Evolutionary conservation across 2,797 vertebrate genomes (phyloP).

Genomic region (Meda fulgida): DNA sequence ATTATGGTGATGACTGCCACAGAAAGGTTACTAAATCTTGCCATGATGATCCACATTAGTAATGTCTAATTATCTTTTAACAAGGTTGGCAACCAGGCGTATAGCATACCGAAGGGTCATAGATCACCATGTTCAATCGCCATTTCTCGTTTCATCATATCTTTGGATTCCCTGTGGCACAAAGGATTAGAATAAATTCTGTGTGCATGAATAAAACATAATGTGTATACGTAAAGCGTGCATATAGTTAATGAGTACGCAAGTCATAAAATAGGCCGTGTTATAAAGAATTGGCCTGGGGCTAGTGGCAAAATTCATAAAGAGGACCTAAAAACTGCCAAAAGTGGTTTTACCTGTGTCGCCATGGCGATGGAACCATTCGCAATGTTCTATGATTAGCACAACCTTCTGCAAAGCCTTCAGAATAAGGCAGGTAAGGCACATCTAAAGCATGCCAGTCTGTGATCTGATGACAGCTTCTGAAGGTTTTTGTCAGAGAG

Average conservation of each 20-base stretch:
- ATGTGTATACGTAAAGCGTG: conserved; percentile 31
- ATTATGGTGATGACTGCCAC: conserved; percentile 66
- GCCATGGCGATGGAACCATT: conserved; percentile 13
- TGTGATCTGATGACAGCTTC: conserved; percentile 70
- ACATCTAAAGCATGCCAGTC: conserved; percentile 46
- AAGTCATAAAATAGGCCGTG: conserved; percentile 5
- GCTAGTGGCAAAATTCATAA: conserved; percentile 11
- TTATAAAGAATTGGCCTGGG: conserved; percentile 19
- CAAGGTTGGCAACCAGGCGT: conserved; percentile 62
- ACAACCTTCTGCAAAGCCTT: neutral
- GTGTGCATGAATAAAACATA: conserved; percentile 45
- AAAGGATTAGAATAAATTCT: conserved; percentile 3
- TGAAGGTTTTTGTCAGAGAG: conserved; percentile 67
- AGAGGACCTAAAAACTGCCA: conserved; percentile 29
- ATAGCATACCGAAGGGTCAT: conserved; percentile 49
- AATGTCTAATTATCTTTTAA: conserved; percentile 77
- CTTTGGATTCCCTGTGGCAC: conserved; percentile 23
- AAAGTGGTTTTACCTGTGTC: conserved; percentile 29
- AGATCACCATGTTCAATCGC: conserved; percentile 53
- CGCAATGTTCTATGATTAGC: conserved; percentile 18
- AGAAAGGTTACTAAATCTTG: conserved; percentile 68
- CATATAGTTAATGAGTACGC: conserved; percentile 24
- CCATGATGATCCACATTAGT: conserved; percentile 72
- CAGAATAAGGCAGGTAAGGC: neutral
- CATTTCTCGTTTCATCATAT: conserved; percentile 26